These are phyloP conservation scores for Sebastes schlegelii DNA, from an alignment of 2,113 vertebrate species.

Conservation along the genomic window DNA sequence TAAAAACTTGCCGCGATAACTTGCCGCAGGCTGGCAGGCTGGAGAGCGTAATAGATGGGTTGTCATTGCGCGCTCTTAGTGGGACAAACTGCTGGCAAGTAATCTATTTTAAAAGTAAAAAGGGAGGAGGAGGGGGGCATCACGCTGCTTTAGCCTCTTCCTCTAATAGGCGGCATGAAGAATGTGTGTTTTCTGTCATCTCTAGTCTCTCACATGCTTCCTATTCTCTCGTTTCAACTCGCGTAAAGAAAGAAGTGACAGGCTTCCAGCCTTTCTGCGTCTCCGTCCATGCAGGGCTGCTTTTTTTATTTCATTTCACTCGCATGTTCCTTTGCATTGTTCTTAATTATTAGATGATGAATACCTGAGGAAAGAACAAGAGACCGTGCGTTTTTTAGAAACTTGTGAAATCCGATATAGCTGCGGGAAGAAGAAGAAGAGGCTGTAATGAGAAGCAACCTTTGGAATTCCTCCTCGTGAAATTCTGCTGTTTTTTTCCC, in stretches of 20 bases:
- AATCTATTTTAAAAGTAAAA: constrained; percentile 84
- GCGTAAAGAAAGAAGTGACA: constrained; percentile 90
- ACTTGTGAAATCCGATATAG: constrained; percentile 98
- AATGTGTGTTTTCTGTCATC: constrained; percentile 95
- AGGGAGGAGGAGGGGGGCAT: constrained; percentile 69
- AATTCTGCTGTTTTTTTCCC: constrained; percentile 91
- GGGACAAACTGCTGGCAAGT: constrained; percentile 89
- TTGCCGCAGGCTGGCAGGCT: constrained; percentile 37
- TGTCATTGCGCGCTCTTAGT: constrained; percentile 89
- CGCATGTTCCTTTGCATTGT: constrained; percentile 87
- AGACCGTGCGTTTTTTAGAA: constrained; percentile 87
- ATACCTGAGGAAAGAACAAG: constrained; percentile 88
- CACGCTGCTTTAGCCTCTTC: constrained; percentile 92
- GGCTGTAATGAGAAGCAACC: constrained; percentile 97
- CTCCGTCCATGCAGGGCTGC: constrained; percentile 73
- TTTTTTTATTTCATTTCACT: constrained; percentile 43
- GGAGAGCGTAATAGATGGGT: constrained; percentile 72
- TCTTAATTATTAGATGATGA: constrained; percentile 93
- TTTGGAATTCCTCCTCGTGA: constrained; percentile 99
- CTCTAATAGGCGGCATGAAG: constrained; percentile 87
- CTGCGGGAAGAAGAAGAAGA: constrained; percentile 87
- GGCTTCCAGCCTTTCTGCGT: constrained; percentile 82
- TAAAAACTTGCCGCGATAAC: constrained; percentile 68
- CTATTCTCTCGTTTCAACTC: constrained; percentile 91
- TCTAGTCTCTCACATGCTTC: constrained; percentile 89